Percentiles rank a stretch among this genome's conserved stretches.
Conservation (phyloP, 2,113 vertebrate genomes). For the Macquaria ambigua region DNA sequence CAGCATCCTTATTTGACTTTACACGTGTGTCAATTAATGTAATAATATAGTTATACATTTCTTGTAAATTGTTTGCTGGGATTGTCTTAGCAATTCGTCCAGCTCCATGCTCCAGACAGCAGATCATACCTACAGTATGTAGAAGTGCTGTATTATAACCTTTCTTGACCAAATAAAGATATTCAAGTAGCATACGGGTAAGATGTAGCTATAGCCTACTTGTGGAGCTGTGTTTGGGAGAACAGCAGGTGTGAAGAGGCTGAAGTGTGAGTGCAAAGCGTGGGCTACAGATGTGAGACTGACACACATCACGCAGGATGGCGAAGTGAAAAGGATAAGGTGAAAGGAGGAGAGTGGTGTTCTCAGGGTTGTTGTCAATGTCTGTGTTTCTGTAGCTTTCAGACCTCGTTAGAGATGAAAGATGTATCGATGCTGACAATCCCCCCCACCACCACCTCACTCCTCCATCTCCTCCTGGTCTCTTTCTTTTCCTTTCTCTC, state of each 20-base stretch:
- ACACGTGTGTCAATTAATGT: background rate
- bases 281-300: constrained; percentile 51
- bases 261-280: constrained; percentile 26
- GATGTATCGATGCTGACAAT: constrained; percentile 82
- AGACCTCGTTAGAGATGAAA: constrained; percentile 85
- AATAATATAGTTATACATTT: background rate
- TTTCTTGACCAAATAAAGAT: background rate
- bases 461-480: constrained; percentile 36
- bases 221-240: constrained; percentile 25
- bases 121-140: background rate
- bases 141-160: background rate
- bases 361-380: constrained; percentile 76
- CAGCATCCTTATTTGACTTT: background rate
- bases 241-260: constrained; percentile 45
- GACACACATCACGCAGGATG: constrained; percentile 51
- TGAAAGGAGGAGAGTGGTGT: constrained; percentile 65
- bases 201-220: background rate
- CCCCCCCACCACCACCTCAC: constrained; percentile 46
- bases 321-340: constrained; percentile 62
- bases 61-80: background rate
- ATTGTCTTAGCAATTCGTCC: background rate
- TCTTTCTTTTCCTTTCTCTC: constrained; percentile 8
- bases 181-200: background rate
- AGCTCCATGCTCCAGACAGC: background rate
- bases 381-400: constrained; percentile 83